Evolutionary conservation across 2,797 vertebrate species (phyloP).

Genomic region (Borostomias antarcticus): DNA sequence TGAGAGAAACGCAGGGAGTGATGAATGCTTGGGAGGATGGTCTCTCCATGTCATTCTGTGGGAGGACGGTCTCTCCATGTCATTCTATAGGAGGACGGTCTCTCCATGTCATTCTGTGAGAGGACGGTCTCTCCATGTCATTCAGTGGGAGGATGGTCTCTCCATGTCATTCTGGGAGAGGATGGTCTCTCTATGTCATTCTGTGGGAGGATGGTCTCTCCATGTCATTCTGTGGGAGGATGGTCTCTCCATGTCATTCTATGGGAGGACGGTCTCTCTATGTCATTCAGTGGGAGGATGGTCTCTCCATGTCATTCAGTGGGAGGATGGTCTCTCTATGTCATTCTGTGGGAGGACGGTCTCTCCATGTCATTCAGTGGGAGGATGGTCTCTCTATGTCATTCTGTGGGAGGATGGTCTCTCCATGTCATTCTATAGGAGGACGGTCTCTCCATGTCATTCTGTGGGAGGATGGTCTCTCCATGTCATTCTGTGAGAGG

Average conservation of each 20-base stretch:
- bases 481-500: neutral
- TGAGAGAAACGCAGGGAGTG: slow-evolving; percentile 20
- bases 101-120: neutral
- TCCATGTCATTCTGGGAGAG: neutral
- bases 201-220: neutral
- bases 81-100: neutral
- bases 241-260: neutral
- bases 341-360: neutral
- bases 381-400: neutral
- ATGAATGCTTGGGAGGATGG: neutral
- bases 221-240: neutral
- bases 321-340: neutral
- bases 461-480: neutral
- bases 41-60: neutral
- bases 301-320: too few species aligned
- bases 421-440: too few species aligned
- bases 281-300: neutral
- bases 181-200: too few species aligned
- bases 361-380: neutral
- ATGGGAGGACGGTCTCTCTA: neutral
- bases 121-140: neutral
- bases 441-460: neutral
- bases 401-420: neutral
- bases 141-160: neutral
- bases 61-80: too few species aligned